Evolutionary conservation across 2,113 vertebrate species (phyloP).

Genomic region (Laticauda laticaudata): DNA sequence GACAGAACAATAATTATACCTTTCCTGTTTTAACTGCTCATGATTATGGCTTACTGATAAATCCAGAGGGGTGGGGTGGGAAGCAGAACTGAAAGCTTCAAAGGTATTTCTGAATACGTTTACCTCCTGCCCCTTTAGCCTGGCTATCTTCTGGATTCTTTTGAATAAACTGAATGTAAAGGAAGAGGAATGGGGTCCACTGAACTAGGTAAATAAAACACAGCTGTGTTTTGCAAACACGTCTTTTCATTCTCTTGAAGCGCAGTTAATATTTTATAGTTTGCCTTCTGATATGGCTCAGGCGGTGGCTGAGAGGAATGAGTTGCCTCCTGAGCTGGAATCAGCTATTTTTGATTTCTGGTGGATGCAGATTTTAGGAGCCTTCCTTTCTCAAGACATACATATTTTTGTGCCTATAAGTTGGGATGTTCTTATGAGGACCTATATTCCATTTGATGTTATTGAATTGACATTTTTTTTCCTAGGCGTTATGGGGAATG

Average conservation of each 20-base stretch:
- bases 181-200: background rate
- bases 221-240: background rate
- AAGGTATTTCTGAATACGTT: background rate
- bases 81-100: background rate
- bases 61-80: background rate
- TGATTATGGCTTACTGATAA: background rate
- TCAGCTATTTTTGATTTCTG: background rate
- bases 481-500: background rate
- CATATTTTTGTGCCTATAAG: background rate
- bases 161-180: background rate
- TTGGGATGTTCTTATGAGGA: background rate
- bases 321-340: background rate
- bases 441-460: background rate
- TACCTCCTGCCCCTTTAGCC: background rate
- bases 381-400: background rate
- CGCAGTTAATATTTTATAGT: background rate
- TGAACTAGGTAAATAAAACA: background rate
- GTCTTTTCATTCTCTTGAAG: background rate
- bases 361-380: background rate
- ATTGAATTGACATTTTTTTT: background rate
- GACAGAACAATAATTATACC: constrained; percentile 9
- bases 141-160: background rate
- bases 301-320: background rate
- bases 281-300: background rate
- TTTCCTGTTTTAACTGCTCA: constrained; percentile 15